These are phyloP conservation scores for Antheraea pernyi DNA, from an alignment of 1,140 invertebrate genomes.

Conservation along the genomic window DNA sequence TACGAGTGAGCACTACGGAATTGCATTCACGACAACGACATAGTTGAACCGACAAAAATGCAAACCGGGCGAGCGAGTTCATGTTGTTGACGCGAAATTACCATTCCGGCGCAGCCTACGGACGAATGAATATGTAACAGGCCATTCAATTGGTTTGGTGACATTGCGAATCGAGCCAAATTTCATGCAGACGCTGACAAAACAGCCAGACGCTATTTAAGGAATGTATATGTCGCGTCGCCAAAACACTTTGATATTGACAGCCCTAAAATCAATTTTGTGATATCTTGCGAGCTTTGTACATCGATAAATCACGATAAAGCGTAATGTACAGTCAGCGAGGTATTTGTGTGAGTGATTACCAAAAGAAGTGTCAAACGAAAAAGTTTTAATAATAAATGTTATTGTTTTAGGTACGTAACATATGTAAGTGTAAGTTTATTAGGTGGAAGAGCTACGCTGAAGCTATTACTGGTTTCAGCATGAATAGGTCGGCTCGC, in stretches of 20 bases:
- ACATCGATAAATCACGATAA: too few species aligned
- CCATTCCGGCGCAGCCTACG: conserved; percentile 59
- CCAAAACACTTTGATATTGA: neutral
- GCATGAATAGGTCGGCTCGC: too few species aligned
- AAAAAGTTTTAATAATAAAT: too few species aligned
- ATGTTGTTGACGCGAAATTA: conserved; percentile 66
- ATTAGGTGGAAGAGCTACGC: too few species aligned
- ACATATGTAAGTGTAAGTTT: too few species aligned
- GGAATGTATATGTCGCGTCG: neutral
- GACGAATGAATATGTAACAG: conserved; percentile 69
- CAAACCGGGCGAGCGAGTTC: conserved; percentile 43
- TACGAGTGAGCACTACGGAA: conserved; percentile 27
- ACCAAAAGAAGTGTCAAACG: too few species aligned
- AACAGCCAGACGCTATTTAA: neutral
- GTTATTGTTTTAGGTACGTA: too few species aligned
- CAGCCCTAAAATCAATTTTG: neutral
- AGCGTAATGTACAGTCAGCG: too few species aligned
- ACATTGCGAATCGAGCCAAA: conserved; percentile 29
- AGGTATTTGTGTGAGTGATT: too few species aligned
- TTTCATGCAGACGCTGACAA: conserved; percentile 7
- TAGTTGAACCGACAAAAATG: conserved; percentile 58
- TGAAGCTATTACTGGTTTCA: too few species aligned
- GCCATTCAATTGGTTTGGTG: conserved; percentile 52
- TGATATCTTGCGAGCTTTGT: too few species aligned
- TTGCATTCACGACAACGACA: conserved; percentile 43